Evolutionary conservation across 2,888 invertebrate species (phyloP).

Genomic region (Cryptocephalus primarius): DNA sequence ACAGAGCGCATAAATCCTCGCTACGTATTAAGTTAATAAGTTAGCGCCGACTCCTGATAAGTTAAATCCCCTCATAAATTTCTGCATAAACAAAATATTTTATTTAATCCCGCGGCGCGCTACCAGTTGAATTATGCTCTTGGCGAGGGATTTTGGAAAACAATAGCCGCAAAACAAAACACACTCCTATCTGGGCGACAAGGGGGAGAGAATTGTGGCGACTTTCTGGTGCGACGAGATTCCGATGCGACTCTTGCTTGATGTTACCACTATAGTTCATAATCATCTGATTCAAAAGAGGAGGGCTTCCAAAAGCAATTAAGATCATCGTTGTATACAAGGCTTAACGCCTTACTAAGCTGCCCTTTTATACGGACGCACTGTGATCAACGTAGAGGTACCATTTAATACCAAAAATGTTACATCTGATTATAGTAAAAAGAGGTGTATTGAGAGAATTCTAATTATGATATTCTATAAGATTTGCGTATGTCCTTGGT

Average conservation of each 20-base stretch:
- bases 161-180: constrained; percentile 12
- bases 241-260: constrained; percentile 12
- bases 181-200: constrained; percentile 11
- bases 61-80: constrained; percentile 9
- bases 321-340: too few relatives aligned
- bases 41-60: constrained; percentile 5
- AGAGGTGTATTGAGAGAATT: too few relatives aligned
- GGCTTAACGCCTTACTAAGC: too few relatives aligned
- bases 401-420: too few relatives aligned
- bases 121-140: constrained; percentile 14
- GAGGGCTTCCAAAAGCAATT: too few relatives aligned
- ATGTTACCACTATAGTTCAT: neutral
- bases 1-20: too few relatives aligned
- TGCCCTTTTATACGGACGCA: too few relatives aligned
- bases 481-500: too few relatives aligned
- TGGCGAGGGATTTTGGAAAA: constrained; percentile 8
- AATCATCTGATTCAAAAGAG: too few relatives aligned
- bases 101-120: constrained; percentile 9
- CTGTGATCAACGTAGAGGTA: too few relatives aligned
- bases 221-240: constrained; percentile 3
- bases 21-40: constrained; percentile 7
- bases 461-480: too few relatives aligned
- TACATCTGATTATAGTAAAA: too few relatives aligned
- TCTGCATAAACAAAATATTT: constrained; percentile 9
- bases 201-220: constrained; percentile 8